A percentile compares a stretch with the other conserved stretches of the same genome.
These are phyloP conservation scores for Sturnus vulgaris DNA, from an alignment of 2,113 vertebrate genomes.

Conservation along the genomic window DNA sequence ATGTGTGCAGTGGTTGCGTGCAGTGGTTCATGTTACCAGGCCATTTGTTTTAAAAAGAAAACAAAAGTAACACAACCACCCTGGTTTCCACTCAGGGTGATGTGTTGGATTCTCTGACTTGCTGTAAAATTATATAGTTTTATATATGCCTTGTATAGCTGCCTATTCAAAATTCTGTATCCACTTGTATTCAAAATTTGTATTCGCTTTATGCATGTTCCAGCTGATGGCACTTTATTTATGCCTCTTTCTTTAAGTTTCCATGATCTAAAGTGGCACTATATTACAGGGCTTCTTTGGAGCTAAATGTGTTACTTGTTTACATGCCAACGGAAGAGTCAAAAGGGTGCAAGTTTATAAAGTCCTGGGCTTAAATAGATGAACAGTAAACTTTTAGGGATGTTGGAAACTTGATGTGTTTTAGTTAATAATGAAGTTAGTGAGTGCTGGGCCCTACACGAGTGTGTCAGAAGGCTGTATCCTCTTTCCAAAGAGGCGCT, in stretches of 20 bases:
- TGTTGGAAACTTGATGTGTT: not conserved
- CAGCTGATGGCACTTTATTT: not conserved
- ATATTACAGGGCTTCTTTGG: not conserved
- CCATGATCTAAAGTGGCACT: not conserved
- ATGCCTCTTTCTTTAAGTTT: not conserved
- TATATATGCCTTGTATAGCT: rapidly evolving
- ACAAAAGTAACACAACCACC: not conserved
- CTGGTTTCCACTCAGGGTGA: not conserved
- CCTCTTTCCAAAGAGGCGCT: not conserved
- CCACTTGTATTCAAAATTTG: not conserved
- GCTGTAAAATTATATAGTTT: not conserved
- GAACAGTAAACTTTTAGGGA: not conserved
- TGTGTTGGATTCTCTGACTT: not conserved
- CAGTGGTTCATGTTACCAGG: not conserved
- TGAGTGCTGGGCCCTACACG: not conserved
- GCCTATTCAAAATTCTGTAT: not conserved
- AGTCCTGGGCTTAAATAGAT: not conserved
- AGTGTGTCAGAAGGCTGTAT: not conserved
- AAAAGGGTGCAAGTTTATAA: not conserved
- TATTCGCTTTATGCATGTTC: not conserved
- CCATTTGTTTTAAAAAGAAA: not conserved
- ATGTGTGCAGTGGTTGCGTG: not conserved
- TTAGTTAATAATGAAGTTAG: not conserved
- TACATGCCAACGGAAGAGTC: not conserved
- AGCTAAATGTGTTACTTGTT: not conserved